Base-by-base conservation (phyloP, 1,140 invertebrate species). In the Aphis gossypii region DNA sequence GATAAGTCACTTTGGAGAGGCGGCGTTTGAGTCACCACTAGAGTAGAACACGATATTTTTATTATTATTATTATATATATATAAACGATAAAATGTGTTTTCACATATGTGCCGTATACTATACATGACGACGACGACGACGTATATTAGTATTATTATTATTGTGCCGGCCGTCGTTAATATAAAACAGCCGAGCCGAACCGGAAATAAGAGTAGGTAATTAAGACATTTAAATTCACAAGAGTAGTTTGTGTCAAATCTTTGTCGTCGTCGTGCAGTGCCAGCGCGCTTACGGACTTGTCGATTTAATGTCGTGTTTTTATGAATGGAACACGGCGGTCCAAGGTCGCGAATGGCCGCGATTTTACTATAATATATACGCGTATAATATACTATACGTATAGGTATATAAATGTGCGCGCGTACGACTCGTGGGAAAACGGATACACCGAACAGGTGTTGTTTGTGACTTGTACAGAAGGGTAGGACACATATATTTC, bases 401-500 rank as follows among this genome's bases (percentile, higher is more conserved):
- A 76, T 68, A 46, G 1, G 14, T 46, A 46, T 46, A 68, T 68
- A 68, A 76, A 76, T 76, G 60, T 76, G 30, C 60, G 60, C 60
- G 60, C 89, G 56, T 68, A 90, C 38, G 44, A 90, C 54, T 90
- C 89, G 89, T 90, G 89, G 89, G 89, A 90, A 90, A 90, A 90
- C 89, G 89, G 89, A 90, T 90, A 90, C 60, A 76, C 89, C 25
- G 44, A 90, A 90, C 89, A 90, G 89, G 89, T 90, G 89, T 90
- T 90, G 89, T 90, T 90, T 90, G 89, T 90, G 54, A 90, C 89
- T 90, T 90, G 60, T 76, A 76, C 60, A 68, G 89, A 90, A 90
- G 89, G 89, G 89, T 90, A 90, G 89, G 89, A 90, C 89, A 90
- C 54, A 41, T 76, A 76, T 76, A 76, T 90, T 90, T 90, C 82